Evolutionary conservation across 2,797 vertebrate genomes (phyloP).

Genomic region (Gephyroberyx darwinii): DNA sequence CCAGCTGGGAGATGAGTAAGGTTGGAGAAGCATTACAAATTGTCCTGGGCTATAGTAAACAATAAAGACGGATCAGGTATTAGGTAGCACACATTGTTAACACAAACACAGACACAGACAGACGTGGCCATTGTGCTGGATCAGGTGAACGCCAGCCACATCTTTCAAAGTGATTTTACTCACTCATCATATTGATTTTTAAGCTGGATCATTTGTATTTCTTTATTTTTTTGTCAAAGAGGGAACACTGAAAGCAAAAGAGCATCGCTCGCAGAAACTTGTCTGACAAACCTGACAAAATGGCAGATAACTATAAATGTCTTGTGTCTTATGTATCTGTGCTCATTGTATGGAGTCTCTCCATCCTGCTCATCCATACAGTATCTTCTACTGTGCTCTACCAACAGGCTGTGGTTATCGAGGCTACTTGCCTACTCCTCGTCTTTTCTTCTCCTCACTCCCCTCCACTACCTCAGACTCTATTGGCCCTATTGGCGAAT

Average conservation of each 20-base stretch:
- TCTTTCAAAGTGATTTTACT: conserved; percentile 30
- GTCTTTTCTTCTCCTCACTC: too few species aligned
- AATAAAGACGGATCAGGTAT: conserved; percentile 53
- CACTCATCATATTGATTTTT: neutral
- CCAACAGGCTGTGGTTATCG: too few species aligned
- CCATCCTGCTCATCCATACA: too few species aligned
- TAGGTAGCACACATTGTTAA: conserved; percentile 55
- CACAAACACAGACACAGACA: conserved; percentile 60
- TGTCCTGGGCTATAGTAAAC: conserved; percentile 65
- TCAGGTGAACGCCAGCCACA: conserved; percentile 36
- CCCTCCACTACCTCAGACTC: too few species aligned
- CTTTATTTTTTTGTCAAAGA: neutral
- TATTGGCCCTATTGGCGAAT: too few species aligned
- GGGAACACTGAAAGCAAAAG: neutral
- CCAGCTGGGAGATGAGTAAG: conserved; percentile 74
- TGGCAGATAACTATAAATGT: too few species aligned
- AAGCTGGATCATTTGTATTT: neutral
- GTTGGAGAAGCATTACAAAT: conserved; percentile 54
- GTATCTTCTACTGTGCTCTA: too few species aligned
- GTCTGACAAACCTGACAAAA: too few species aligned
- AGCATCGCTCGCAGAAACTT: conserved; percentile 3
- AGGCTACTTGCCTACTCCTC: too few species aligned
- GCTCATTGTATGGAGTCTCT: too few species aligned
- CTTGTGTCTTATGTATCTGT: too few species aligned
- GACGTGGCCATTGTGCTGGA: conserved; percentile 47